phyloP scores from a whole-genome alignment of 2,888 invertebrate species.

The Polia nebulosa region DNA sequence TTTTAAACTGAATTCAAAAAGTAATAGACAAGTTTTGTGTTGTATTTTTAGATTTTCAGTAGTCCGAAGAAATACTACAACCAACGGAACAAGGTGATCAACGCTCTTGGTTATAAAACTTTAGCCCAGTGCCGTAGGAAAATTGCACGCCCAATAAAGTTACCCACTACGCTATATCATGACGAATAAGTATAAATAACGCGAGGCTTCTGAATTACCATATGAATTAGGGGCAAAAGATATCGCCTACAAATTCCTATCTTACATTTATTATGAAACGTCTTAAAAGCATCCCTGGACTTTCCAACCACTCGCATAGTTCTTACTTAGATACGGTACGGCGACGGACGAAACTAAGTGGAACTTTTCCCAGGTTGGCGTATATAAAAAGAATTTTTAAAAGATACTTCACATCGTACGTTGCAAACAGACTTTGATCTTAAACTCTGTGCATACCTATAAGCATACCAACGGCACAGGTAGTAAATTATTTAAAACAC shows the following conservation, averaged over 20 bases:
- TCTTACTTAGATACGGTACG: slow-evolving; percentile 84
- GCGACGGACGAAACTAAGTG: slow-evolving; percentile 85
- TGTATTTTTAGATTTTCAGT: no score
- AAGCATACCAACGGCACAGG: slow-evolving; percentile 11
- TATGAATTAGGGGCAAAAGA: slow-evolving; percentile 28
- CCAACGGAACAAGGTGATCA: not conserved
- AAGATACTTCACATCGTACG: slow-evolving; percentile 80
- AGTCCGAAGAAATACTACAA: no score
- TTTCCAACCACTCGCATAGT: slow-evolving; percentile 84
- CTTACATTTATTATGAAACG: slow-evolving; percentile 82
- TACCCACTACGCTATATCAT: not conserved
- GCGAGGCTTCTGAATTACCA: slow-evolving; percentile 10
- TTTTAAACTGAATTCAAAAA: not conserved
- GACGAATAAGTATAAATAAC: slow-evolving; percentile 1
- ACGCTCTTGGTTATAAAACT: not conserved
- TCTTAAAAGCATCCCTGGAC: slow-evolving; percentile 85
- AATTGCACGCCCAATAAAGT: slow-evolving; percentile 1
- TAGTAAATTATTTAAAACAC: slow-evolving; percentile 23
- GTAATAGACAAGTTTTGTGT: not conserved
- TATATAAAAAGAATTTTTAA: slow-evolving; percentile 88
- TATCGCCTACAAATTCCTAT: slow-evolving; percentile 53
- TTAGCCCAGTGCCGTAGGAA: not conserved
- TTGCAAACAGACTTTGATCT: slow-evolving; percentile 77
- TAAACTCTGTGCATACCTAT: slow-evolving; percentile 53
- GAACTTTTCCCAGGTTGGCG: slow-evolving; percentile 86